Conservation (phyloP, 2,797 vertebrate genomes). For the Ambastaia sidthimunki region DNA sequence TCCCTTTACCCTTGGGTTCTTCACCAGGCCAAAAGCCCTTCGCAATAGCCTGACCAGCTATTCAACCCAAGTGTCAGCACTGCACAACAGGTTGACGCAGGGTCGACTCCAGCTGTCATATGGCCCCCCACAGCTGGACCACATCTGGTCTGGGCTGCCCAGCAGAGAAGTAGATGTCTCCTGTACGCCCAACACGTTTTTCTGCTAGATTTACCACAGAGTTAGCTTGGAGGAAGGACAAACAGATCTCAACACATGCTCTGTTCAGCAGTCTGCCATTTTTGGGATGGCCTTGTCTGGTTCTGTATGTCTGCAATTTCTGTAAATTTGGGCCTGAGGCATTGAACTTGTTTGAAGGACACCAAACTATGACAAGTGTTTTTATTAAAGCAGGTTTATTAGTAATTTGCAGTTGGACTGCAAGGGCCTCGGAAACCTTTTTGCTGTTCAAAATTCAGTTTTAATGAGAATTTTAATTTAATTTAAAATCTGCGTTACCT, state of each 20-base stretch:
- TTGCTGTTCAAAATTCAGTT: background rate
- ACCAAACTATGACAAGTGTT: background rate
- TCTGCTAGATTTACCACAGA: slow-evolving; percentile 36
- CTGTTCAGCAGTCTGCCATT: slow-evolving; percentile 8
- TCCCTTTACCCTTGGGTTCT: slow-evolving; percentile 38
- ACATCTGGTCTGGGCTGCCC: slow-evolving; percentile 55
- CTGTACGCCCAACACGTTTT: slow-evolving; percentile 50
- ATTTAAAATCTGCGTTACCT: background rate
- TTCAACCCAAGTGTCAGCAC: slow-evolving; percentile 40
- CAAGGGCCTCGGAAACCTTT: background rate
- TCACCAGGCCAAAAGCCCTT: slow-evolving; percentile 63
- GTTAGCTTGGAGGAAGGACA: slow-evolving; percentile 29
- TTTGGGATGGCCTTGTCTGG: slow-evolving; percentile 1
- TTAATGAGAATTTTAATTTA: background rate
- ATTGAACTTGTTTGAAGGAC: slow-evolving; percentile 14
- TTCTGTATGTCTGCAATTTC: background rate
- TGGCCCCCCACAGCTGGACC: slow-evolving; percentile 73
- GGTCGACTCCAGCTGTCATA: slow-evolving; percentile 76
- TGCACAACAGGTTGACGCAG: slow-evolving; percentile 86
- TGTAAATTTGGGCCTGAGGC: slow-evolving; percentile 1
- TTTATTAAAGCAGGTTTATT: background rate
- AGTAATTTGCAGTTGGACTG: background rate
- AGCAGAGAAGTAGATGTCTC: slow-evolving; percentile 65
- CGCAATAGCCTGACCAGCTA: slow-evolving; percentile 34
- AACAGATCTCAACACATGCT: background rate